Conservation (phyloP, 2,888 invertebrate genomes). For the Nebria salina region DNA sequence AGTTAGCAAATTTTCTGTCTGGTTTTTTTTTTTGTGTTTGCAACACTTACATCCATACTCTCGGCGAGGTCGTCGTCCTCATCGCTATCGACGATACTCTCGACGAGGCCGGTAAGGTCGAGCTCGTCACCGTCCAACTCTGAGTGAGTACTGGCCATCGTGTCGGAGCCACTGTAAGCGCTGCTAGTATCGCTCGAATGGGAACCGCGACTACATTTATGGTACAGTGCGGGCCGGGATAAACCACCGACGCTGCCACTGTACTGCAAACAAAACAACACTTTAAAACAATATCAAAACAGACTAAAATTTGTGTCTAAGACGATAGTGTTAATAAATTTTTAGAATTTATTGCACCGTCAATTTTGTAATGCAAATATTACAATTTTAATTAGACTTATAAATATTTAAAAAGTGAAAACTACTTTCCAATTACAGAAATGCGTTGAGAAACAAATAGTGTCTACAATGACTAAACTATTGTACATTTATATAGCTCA, state of each 20-base stretch:
- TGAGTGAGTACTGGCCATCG: conserved; percentile 92
- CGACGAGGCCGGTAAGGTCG: conserved; percentile 92
- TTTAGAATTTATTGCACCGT: not conserved
- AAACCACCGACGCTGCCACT: conserved; percentile 10
- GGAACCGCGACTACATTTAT: conserved; percentile 84
- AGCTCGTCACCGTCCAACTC: conserved; percentile 83
- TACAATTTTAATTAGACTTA: not conserved
- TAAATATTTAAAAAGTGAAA: not conserved
- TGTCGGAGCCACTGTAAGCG: conserved; percentile 95
- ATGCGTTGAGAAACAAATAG: not conserved
- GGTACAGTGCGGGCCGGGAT: conserved; percentile 75
- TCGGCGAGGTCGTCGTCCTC: conserved; percentile 94
- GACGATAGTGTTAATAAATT: no score
- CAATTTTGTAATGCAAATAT: not conserved
- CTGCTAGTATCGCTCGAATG: conserved; percentile 95
- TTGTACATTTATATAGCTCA: no score
- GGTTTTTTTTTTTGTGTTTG: not conserved
- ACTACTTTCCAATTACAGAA: conserved; percentile 4
- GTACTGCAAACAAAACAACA: not conserved
- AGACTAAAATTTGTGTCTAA: not conserved
- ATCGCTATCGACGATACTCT: conserved; percentile 95
- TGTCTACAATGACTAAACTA: not conserved
- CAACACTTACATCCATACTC: conserved; percentile 79
- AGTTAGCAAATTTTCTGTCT: not conserved
- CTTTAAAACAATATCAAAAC: not conserved